phyloP scores from a whole-genome alignment of 2,113 vertebrate genomes.

The Romanogobio albipinnatus region DNA sequence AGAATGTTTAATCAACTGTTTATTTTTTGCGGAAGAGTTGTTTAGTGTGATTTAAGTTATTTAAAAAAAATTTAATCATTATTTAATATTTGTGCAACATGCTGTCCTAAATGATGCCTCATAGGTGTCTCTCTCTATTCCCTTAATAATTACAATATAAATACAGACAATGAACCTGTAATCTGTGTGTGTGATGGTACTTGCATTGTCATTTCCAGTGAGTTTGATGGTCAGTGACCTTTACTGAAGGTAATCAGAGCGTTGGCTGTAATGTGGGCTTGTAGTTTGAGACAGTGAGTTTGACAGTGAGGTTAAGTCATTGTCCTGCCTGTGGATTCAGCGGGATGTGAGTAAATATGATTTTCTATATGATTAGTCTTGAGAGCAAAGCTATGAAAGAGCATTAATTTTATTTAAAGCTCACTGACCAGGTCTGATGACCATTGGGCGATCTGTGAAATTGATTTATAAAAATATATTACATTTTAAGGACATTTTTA shows the following conservation, averaged over 20 bases:
- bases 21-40: neutral
- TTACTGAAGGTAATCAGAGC: neutral
- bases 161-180: neutral
- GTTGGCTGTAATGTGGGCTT: neutral
- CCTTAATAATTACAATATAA: neutral
- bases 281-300: neutral
- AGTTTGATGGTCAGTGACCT: constrained; percentile 16
- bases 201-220: neutral
- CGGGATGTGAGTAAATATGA: neutral
- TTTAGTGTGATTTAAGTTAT: neutral
- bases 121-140: neutral
- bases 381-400: neutral
- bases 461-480: neutral
- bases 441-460: neutral
- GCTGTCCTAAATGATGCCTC: neutral
- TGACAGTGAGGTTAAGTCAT: neutral
- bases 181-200: neutral
- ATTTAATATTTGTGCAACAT: too few species aligned
- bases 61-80: too few species aligned
- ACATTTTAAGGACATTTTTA: neutral
- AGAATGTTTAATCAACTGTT: neutral
- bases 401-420: neutral
- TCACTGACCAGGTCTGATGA: neutral
- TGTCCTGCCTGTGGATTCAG: neutral
- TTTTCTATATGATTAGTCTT: neutral